Percentiles rank a stretch among this genome's conserved stretches.
These are phyloP conservation scores for Anableps anableps DNA, from an alignment of 2,797 vertebrate species.

Conservation along the genomic window DNA sequence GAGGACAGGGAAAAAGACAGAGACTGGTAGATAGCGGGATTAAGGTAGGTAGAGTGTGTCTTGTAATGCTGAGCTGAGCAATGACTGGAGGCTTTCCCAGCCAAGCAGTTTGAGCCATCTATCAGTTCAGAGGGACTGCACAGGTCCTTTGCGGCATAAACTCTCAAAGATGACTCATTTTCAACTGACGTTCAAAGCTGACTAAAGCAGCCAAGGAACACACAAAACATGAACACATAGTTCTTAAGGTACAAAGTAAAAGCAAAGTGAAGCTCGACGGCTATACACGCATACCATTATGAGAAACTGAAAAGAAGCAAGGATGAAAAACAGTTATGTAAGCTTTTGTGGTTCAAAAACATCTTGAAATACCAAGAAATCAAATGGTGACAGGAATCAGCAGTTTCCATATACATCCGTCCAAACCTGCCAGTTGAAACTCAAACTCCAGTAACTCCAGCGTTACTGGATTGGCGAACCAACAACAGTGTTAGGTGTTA, in stretches of 20 bases:
- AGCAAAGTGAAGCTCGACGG: neutral
- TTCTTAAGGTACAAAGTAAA: constrained; percentile 16
- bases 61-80: constrained; percentile 60
- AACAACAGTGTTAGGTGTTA: no score
- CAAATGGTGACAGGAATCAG: neutral
- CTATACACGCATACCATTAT: neutral
- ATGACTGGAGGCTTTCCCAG: constrained; percentile 53
- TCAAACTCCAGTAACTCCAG: neutral
- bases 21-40: constrained; percentile 59
- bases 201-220: constrained; percentile 33
- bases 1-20: constrained; percentile 52
- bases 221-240: neutral
- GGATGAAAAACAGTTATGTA: neutral
- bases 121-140: constrained; percentile 48
- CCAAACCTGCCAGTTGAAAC: neutral
- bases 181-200: constrained; percentile 16
- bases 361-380: neutral
- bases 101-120: constrained; percentile 58
- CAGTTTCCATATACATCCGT: neutral
- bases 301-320: neutral
- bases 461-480: no score
- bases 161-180: constrained; percentile 43
- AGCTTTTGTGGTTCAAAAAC: neutral
- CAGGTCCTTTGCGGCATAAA: constrained; percentile 36
- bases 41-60: constrained; percentile 52